A percentile compares a stretch with the other conserved stretches of the same genome.
phyloP scores from a whole-genome alignment of 2,797 vertebrate genomes.

The Erpetoichthys calabaricus region DNA sequence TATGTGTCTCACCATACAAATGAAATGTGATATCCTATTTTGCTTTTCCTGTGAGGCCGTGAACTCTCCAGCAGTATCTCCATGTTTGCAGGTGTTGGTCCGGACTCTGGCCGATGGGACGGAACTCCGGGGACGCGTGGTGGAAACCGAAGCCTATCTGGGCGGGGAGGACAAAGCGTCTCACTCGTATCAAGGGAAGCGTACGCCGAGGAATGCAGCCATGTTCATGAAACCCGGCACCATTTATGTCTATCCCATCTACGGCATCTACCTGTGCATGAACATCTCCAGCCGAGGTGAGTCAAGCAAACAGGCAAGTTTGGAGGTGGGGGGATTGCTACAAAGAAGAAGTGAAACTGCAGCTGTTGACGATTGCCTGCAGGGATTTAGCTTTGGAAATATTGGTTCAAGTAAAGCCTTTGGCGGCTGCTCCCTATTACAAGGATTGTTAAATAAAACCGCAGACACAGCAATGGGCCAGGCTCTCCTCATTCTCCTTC shows the following conservation, averaged over 20 bases:
- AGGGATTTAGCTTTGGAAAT: no score
- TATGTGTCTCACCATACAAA: background rate
- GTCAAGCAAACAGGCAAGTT: conserved; percentile 7
- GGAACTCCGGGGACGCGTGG: conserved; percentile 71
- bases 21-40: no score
- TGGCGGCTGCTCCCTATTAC: no score
- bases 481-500: no score
- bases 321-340: background rate
- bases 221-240: conserved; percentile 96
- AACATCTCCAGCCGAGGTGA: conserved; percentile 88
- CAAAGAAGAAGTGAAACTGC: no score
- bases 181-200: conserved; percentile 80
- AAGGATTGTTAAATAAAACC: no score
- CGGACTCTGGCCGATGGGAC: conserved; percentile 59
- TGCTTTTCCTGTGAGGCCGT: no score
- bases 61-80: no score
- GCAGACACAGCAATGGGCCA: no score
- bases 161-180: conserved; percentile 85
- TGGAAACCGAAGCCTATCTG: conserved; percentile 88
- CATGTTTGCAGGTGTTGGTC: conserved; percentile 60
- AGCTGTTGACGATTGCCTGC: no score
- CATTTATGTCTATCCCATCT: conserved; percentile 86
- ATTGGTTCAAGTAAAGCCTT: no score
- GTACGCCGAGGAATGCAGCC: conserved; percentile 67
- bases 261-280: conserved; percentile 85